Evolutionary conservation across 2,113 vertebrate species (phyloP).

Genomic region (Leucosticte australis): DNA sequence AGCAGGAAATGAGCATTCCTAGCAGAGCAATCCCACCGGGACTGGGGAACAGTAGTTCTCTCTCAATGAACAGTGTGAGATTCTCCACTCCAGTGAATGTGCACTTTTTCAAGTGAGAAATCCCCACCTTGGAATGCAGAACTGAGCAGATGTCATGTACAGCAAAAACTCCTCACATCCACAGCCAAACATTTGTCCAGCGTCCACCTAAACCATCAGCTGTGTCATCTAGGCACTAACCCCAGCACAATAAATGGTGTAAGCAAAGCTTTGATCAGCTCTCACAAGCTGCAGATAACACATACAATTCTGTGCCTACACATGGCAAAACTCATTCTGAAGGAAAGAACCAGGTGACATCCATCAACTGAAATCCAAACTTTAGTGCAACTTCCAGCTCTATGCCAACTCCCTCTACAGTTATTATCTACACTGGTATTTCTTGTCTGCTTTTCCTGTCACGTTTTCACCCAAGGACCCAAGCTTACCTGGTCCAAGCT

Average conservation of each 20-base stretch:
- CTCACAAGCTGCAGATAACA: not conserved
- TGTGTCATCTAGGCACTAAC: not conserved
- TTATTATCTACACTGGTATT: not conserved
- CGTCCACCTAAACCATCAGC: not conserved
- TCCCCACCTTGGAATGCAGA: not conserved
- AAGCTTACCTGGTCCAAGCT: conserved; percentile 83
- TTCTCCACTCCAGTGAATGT: not conserved
- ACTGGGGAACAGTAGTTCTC: not conserved
- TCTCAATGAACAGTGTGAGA: not conserved
- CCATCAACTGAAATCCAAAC: not conserved
- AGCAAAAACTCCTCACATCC: not conserved
- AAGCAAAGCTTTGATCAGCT: not conserved
- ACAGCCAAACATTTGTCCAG: not conserved
- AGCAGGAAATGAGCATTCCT: not conserved
- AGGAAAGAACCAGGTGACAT: not conserved
- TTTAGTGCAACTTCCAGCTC: not conserved
- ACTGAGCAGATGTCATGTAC: not conserved
- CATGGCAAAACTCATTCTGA: not conserved
- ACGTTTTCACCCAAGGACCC: not conserved
- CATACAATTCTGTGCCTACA: not conserved
- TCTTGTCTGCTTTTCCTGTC: not conserved
- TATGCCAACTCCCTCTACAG: not conserved
- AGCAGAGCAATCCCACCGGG: not conserved
- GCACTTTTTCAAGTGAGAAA: not conserved
- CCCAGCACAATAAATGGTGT: not conserved